Evolutionary conservation across 1,140 invertebrate genomes (phyloP).

Genomic region (Drosophila mauritiana): DNA sequence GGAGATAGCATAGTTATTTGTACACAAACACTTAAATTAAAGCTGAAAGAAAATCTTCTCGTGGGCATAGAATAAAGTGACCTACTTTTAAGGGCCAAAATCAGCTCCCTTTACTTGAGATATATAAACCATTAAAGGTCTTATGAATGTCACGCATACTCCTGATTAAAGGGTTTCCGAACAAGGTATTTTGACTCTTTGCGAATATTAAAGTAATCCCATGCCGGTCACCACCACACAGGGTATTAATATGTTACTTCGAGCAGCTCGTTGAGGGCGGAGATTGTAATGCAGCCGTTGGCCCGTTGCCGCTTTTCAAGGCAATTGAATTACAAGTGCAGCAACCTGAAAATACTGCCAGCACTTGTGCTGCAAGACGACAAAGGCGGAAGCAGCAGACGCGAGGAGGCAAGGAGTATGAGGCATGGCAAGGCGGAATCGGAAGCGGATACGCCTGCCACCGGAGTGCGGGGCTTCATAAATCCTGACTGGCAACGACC

Average conservation of each 20-base stretch:
- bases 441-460: conserved; percentile 58
- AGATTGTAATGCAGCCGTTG: conserved; percentile 42
- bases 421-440: conserved; percentile 30
- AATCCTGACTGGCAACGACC: conserved; percentile 57
- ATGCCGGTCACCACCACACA: background rate
- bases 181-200: too few relatives aligned
- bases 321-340: conserved; percentile 69
- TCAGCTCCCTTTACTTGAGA: too few relatives aligned
- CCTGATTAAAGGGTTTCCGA: too few relatives aligned
- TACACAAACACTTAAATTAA: too few relatives aligned
- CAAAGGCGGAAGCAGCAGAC: conserved; percentile 11
- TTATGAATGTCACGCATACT: too few relatives aligned
- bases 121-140: too few relatives aligned
- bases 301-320: conserved; percentile 46
- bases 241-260: background rate
- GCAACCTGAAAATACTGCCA: conserved; percentile 51
- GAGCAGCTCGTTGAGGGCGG: background rate
- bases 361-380: conserved; percentile 21
- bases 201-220: background rate
- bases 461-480: conserved; percentile 52
- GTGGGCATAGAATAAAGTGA: conserved; percentile 20
- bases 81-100: conserved; percentile 38
- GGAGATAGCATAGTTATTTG: background rate
- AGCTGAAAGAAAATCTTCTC: background rate
- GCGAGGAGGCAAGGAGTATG: background rate